Conservation (phyloP, 2,113 vertebrate genomes). For the Poeciliopsis occidentalis region DNA sequence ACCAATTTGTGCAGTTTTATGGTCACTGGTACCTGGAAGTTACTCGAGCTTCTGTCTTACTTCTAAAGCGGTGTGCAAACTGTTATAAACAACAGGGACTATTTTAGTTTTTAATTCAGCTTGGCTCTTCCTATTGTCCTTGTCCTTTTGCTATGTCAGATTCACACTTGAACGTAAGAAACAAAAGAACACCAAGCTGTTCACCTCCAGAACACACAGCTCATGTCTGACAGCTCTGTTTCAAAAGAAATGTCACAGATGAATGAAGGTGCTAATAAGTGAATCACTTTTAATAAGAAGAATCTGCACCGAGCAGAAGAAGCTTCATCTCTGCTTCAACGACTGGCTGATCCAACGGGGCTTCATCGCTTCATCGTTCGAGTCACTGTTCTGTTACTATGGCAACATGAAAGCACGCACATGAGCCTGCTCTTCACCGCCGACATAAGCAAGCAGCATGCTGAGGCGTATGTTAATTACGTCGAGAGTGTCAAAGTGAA, state of each 20-base stretch:
- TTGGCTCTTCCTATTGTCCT: too few species aligned
- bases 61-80: too few species aligned
- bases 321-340: background rate
- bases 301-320: background rate
- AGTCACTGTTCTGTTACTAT: slow-evolving; percentile 7
- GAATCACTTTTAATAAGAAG: background rate
- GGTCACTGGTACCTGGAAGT: too few species aligned
- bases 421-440: background rate
- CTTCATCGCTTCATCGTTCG: background rate
- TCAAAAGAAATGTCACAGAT: background rate
- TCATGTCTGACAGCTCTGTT: background rate
- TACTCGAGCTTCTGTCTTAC: too few species aligned
- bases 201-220: background rate
- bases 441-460: background rate
- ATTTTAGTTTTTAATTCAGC: too few species aligned
- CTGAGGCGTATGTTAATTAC: background rate
- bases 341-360: background rate
- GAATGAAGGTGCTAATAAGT: background rate
- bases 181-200: background rate
- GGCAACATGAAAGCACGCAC: background rate
- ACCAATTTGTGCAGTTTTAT: too few species aligned
- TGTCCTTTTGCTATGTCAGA: background rate
- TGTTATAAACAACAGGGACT: too few species aligned
- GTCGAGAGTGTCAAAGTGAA: background rate
- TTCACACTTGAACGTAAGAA: background rate